Percentiles rank a stretch among this genome's conserved stretches.
Evolutionary conservation across 2,113 vertebrate genomes (phyloP).

Genomic region (Aramus guarauna): DNA sequence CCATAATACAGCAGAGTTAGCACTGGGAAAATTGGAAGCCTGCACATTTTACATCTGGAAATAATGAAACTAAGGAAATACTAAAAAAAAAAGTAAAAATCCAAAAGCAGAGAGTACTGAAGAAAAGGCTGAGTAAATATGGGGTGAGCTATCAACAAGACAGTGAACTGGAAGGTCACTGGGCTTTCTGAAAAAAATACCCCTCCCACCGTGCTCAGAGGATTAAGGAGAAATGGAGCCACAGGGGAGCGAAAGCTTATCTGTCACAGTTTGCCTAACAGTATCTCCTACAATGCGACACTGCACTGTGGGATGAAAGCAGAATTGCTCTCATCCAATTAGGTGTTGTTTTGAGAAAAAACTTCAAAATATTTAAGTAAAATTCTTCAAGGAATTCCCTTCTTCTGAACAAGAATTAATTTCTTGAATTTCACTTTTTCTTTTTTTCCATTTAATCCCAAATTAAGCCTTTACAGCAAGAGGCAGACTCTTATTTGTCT

Average conservation of each 20-base stretch:
- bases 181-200: background rate
- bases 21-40: background rate
- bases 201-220: accelerated
- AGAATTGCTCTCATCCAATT: background rate
- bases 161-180: background rate
- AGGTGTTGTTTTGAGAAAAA: background rate
- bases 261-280: background rate
- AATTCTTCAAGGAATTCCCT: background rate
- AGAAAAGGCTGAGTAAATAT: background rate
- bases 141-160: background rate
- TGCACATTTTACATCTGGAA: background rate
- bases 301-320: background rate
- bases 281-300: background rate
- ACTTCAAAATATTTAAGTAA: background rate
- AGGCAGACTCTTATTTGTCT: background rate
- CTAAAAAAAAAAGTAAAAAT: no score
- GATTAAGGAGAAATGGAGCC: background rate
- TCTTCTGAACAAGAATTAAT: background rate
- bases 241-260: background rate
- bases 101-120: background rate
- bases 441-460: background rate
- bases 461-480: background rate
- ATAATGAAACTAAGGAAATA: background rate
- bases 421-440: background rate
- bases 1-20: background rate